A percentile compares a stretch with the other conserved stretches of the same genome.
Conservation (phyloP, 2,888 invertebrate species). For the Luffia ferchaultella region DNA sequence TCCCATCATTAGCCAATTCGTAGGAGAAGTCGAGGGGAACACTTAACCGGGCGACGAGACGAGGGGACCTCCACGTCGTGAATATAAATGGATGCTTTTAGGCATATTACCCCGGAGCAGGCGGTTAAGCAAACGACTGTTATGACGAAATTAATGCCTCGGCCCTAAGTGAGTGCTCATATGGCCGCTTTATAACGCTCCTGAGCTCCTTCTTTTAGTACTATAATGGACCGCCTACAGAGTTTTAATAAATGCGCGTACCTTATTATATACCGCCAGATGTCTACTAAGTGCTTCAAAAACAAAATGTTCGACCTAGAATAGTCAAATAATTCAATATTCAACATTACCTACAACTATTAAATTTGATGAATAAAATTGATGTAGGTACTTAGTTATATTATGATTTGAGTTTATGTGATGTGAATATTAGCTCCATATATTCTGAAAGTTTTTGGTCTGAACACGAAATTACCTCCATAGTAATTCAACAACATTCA, state of each 20-base stretch:
- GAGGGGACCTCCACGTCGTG: slow-evolving; percentile 11
- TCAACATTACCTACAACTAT: no score
- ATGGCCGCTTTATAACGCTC: slow-evolving; percentile 23
- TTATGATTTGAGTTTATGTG: no score
- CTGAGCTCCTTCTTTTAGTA: not conserved
- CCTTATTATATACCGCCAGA: slow-evolving; percentile 22
- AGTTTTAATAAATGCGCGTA: slow-evolving; percentile 8
- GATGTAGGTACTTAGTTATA: no score
- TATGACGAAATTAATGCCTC: slow-evolving; percentile 45
- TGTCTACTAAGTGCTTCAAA: not conserved
- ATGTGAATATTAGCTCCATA: no score
- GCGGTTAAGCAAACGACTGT: slow-evolving; percentile 37
- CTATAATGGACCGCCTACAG: not conserved
- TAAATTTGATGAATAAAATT: no score
- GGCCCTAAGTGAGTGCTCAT: slow-evolving; percentile 37
- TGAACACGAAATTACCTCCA: no score
- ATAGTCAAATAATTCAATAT: no score
- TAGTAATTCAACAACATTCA: no score
- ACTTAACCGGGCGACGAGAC: slow-evolving; percentile 10
- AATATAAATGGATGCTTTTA: slow-evolving; percentile 48
- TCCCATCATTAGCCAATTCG: not conserved
- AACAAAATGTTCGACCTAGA: no score
- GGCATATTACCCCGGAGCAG: slow-evolving; percentile 37
- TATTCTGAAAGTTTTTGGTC: no score
- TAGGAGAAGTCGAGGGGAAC: slow-evolving; percentile 6